phyloP scores from a whole-genome alignment of 1,140 invertebrate genomes.

The Phymorhynchus buccinoides region DNA sequence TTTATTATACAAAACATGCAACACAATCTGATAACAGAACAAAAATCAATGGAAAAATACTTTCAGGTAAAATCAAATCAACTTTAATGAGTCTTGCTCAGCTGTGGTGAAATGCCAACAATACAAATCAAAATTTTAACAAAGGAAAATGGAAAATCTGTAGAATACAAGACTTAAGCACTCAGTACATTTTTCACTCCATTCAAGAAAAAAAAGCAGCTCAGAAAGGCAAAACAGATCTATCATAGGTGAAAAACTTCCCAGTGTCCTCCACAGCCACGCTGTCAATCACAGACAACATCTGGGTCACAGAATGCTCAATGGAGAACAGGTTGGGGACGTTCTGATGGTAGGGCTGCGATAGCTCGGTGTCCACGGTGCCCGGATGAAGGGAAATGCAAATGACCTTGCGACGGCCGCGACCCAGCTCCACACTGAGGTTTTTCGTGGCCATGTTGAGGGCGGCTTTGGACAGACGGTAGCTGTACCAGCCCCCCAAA shows the following conservation, averaged over 20 bases:
- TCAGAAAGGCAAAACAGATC: conserved; percentile 57
- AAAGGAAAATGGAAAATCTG: neutral
- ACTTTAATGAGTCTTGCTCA: too few relatives aligned
- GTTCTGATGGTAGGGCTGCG: conserved; percentile 68
- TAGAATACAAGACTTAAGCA: neutral
- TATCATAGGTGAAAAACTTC: conserved; percentile 63
- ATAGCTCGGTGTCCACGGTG: conserved; percentile 70
- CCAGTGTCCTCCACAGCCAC: conserved; percentile 64
- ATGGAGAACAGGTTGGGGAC: conserved; percentile 65
- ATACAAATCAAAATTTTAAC: too few relatives aligned
- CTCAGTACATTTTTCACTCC: neutral
- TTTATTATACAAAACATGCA: too few relatives aligned
- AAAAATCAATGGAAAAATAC: too few relatives aligned
- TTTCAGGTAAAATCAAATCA: too few relatives aligned
- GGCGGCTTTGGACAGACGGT: conserved; percentile 69
- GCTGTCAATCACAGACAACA: conserved; percentile 65
- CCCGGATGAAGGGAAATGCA: conserved; percentile 69
- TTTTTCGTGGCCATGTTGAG: conserved; percentile 71
- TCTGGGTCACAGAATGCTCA: conserved; percentile 62
- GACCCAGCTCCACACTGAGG: conserved; percentile 67
- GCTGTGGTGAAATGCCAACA: too few relatives aligned
- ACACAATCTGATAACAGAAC: too few relatives aligned
- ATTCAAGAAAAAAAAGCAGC: neutral
- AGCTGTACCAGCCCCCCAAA: conserved; percentile 71
- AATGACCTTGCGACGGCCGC: conserved; percentile 63